Base-by-base conservation (phyloP, 2,888 invertebrate species). In the Boloria selene region DNA sequence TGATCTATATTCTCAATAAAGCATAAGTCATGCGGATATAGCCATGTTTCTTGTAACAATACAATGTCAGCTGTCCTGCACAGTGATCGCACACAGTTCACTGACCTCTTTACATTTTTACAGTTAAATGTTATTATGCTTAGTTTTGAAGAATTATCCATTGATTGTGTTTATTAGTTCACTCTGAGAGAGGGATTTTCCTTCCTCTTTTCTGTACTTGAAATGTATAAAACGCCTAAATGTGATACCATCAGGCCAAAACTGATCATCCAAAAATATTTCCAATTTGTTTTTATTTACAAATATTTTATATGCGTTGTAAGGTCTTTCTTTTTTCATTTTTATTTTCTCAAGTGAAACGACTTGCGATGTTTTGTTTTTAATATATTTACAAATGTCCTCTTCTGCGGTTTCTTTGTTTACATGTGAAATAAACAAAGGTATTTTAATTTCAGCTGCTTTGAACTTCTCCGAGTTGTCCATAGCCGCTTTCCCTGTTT, bases 101-200 rank as follows among this genome's bases (percentile, higher is more conserved):
- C 16, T 10, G 68, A 71, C 6, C 68, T 61, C n/a, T 52, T 67
- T 13, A 69, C 50, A 51, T 49, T 53, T 52, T 70, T 70, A 55
- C 71, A 71, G 45, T 73, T 73, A 50, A 72, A 73, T n/a, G 64
- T 71, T 52, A 45, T 61, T 26, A 68, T 31, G 16, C 16, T 50
- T n/a, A n/a, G n/a, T n/a, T n/a, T n/a, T n/a, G n/a, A n/a, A n/a
- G 18, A 50, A 16, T 71, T 70, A 59, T 70, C 64, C 51, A 74
- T 56, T 68, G 68, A 72, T 16, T 65, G 38, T 71, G 69, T 63
- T 61, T 5, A 64, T 71, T 77, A 73, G 74, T 70, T 75, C 16
- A n/a, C n/a, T n/a, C n/a, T n/a, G n/a, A n/a, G n/a, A n/a, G n/a
- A n/a, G n/a, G n/a, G n/a, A n/a, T n/a, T n/a, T n/a, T n/a, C n/a